Base-by-base conservation (phyloP, 2,797 vertebrate genomes). In the Pseudopleuronectes americanus region DNA sequence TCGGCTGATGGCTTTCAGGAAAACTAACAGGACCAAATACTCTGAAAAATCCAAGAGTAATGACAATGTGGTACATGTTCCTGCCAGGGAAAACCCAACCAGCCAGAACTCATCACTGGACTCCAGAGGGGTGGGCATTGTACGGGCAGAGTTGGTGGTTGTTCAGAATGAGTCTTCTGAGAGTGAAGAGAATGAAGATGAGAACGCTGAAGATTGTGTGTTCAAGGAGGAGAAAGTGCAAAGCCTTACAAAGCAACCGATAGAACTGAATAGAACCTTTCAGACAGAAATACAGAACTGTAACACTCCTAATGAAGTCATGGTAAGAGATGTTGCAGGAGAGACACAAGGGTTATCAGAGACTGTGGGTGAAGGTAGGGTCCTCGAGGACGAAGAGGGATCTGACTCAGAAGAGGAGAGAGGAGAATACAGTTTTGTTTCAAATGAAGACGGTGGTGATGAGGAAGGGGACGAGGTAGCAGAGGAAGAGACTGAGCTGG, bases 131-230 rank as follows among this genome's bases (percentile, higher is more conserved):
- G 75, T 74, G 23, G 91, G 92, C 24, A 83, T 92, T 73, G 94
- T 95, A 57, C 89, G 91, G 4, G 90, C 94, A 4, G 96, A 96
- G 71, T 86, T 96, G 53, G 91, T 96, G 26, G 93, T 93, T 38
- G 94, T 95, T 73, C 93, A 96, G 85, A 95, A 94, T 54, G 95
- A 96, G 81, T 95, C 95, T 23, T 97, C 95, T 0, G 96, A 95
- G 75, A 93, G 93, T 49, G 95, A 95, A 3, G 94, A 93, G 43
- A 90, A 89, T 4, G 94, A 93, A 17, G 89, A 92, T 4, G 91
- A 89, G 3, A 61, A 64, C 17, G 68, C 84, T 48, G 92, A 93
- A 17, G 92, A 94, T 76, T 72, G 80, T 51, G 26, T 92, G 54
- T 93, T 95, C 82, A 77, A 92, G 48, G 93, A 93, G 31, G 71